These are phyloP conservation scores for Eupsittula cactorum DNA, from an alignment of 2,113 vertebrate species.

Conservation along the genomic window DNA sequence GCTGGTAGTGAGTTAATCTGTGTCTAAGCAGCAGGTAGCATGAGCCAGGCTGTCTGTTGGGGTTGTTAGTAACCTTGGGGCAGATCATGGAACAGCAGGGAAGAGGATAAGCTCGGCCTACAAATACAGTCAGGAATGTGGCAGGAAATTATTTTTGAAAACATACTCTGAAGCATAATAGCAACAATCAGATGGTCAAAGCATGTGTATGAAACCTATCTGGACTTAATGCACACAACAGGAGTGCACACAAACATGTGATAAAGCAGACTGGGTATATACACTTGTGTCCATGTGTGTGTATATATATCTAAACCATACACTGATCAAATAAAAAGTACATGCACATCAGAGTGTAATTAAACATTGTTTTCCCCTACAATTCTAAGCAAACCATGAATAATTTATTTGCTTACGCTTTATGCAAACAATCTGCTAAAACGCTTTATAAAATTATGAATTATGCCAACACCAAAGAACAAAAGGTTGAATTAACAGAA, in stretches of 20 bases:
- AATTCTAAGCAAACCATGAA: neutral
- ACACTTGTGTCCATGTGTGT: neutral
- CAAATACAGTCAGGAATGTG: constrained; percentile 85
- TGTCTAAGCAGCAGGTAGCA: constrained; percentile 78
- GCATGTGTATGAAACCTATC: constrained; percentile 18
- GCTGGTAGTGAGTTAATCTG: constrained; percentile 81
- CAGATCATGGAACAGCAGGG: constrained; percentile 84
- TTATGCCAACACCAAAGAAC: neutral
- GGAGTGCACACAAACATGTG: neutral
- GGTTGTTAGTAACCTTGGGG: constrained; percentile 81
- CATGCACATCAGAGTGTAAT: neutral
- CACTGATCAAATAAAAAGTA: neutral
- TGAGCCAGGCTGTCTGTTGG: constrained; percentile 82
- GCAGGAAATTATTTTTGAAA: constrained; percentile 84
- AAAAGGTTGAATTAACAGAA: neutral
- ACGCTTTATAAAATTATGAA: neutral
- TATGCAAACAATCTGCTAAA: neutral
- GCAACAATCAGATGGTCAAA: constrained; percentile 65
- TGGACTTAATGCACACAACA: neutral
- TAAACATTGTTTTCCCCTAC: neutral
- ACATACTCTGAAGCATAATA: constrained; percentile 74
- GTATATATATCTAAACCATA: neutral
- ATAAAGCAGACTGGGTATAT: neutral
- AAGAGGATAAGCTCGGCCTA: constrained; percentile 77
- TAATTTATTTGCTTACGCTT: neutral